A percentile compares a stretch with the other conserved stretches of the same genome.
Conservation (phyloP, 2,113 vertebrate genomes). For the Ondatra zibethicus region DNA sequence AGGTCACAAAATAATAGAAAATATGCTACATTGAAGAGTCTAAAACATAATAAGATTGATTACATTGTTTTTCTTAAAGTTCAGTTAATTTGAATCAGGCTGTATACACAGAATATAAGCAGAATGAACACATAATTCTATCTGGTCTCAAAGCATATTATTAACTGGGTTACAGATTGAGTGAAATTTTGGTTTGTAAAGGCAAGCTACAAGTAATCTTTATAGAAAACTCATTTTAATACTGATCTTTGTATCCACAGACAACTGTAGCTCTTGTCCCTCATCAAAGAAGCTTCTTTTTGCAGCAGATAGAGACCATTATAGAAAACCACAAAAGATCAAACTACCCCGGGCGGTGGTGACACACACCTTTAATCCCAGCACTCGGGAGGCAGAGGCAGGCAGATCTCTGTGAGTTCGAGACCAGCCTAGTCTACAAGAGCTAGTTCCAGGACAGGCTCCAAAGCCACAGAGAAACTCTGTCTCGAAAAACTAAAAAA, state of each 20-base stretch:
- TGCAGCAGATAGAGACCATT: not conserved
- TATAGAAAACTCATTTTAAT: not conserved
- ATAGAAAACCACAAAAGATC: not conserved
- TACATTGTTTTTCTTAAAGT: not conserved
- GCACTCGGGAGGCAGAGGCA: too few species aligned
- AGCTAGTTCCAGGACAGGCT: too few species aligned
- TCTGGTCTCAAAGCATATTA: not conserved
- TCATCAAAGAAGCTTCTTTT: not conserved
- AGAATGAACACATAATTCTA: not conserved
- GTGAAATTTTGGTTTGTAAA: not conserved
- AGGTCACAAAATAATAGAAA: not conserved
- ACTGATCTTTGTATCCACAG: not conserved
- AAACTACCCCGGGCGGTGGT: too few species aligned
- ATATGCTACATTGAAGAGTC: not conserved
- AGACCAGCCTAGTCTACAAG: too few species aligned
- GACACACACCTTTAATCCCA: too few species aligned
- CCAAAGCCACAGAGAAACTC: too few species aligned
- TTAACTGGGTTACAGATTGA: not conserved
- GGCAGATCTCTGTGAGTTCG: too few species aligned
- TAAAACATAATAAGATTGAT: not conserved
- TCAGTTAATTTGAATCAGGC: not conserved
- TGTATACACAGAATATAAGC: not conserved
- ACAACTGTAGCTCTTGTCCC: not conserved
- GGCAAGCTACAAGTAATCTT: not conserved
- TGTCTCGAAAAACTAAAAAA: too few species aligned